Evolutionary conservation across 2,888 invertebrate species (phyloP), one percentile per base, ranked within the genome.

Genomic region (Lampropteryx suffumata): DNA sequence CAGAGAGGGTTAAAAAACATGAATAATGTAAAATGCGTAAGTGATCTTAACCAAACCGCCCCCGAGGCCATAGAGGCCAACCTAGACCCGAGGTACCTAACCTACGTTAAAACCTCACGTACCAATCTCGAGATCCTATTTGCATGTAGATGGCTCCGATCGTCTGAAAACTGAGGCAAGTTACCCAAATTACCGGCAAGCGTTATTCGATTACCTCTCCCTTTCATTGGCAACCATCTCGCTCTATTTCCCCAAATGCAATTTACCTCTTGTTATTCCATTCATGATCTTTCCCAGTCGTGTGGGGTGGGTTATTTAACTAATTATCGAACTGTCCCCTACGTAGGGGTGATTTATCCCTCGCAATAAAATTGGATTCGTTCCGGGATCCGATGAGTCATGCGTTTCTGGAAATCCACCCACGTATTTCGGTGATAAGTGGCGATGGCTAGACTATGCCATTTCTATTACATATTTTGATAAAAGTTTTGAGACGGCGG

Each of bases 301-400:
- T 47, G 40, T 29, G 55, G 67, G 64, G 64, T 59, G 65, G 67
- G 64, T 67, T 66, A 65, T 70, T 69, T 64, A 64, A 71, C 73
- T 73, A 74, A 76, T 76, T 76, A 76, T 73, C 68, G 70, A 69
- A 69, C 65, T 70, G 68, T 71, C 55, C 67, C 63, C 59, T 60
- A 65, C 62, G 61, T 48, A 57, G 62, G 61, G 57, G 55, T 67
- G 70, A 65, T 64, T 70, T 67, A 66, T 63, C 69, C 73, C 69
- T 62, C 55, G 58, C 60, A 64, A 67, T 67, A 64, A 68, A 65
- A 71, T 69, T 63, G 64, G 65, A 65, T 64, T 67, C 67, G 60
- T 64, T 61, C 50, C 50, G 50, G 59, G 54, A 47, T 47, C 35
- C 46, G 61, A 64, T 74, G 70, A 73, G 40, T 73, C 69, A 73